These are phyloP conservation scores for Coenonympha glycerion DNA, from an alignment of 2,888 invertebrate species.

Conservation along the genomic window DNA sequence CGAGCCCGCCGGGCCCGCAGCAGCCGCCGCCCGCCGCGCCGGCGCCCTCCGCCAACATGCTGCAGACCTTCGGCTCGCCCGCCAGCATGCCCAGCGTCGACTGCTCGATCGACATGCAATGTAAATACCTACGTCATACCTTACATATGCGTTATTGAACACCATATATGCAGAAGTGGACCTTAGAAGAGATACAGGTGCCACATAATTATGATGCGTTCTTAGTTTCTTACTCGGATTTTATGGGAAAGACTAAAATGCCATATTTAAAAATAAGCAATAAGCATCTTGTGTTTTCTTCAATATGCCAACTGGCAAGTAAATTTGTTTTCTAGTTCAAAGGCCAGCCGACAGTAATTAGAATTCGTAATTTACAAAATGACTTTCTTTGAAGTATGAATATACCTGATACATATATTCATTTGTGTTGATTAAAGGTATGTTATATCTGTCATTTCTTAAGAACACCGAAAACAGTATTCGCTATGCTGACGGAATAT, in stretches of 20 bases:
- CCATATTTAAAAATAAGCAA: too few relatives aligned
- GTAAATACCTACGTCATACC: conserved; percentile 40
- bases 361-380: conserved; percentile 3
- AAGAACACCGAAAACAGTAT: too few relatives aligned
- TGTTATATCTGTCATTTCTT: too few relatives aligned
- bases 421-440: neutral
- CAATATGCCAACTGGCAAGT: conserved; percentile 3
- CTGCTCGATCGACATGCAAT: conserved; percentile 69
- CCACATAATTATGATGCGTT: too few relatives aligned
- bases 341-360: conserved; percentile 6
- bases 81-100: conserved; percentile 56
- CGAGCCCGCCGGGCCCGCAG: conserved; percentile 52
- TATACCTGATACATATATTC: neutral
- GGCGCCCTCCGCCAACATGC: conserved; percentile 42
- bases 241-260: neutral
- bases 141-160: neutral
- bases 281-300: neutral
- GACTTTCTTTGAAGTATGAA: neutral
- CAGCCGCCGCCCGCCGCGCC: conserved; percentile 58
- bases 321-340: conserved; percentile 6
- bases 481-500: too few relatives aligned
- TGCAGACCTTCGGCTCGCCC: conserved; percentile 49
- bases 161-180: neutral
- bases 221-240: too few relatives aligned
- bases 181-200: neutral